Evolutionary conservation across 2,113 vertebrate genomes (phyloP).

Genomic region (Polypterus bichir): DNA sequence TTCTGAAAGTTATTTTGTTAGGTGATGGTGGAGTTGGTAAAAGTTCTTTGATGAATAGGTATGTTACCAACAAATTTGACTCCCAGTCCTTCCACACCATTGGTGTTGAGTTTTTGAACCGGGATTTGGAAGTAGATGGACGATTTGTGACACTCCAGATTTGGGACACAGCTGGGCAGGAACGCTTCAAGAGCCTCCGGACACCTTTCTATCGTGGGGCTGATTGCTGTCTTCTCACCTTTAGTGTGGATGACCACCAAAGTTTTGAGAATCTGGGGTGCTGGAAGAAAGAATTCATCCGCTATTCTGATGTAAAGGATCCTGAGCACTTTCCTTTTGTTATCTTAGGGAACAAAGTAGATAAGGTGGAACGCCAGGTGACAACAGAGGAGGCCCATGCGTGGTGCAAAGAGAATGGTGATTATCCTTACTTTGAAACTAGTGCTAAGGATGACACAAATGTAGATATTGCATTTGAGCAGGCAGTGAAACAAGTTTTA

Average conservation of each 20-base stretch:
- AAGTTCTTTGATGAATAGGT: constrained; percentile 94
- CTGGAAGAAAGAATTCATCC: constrained; percentile 95
- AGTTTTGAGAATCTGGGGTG: constrained; percentile 87
- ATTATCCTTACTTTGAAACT: constrained; percentile 90
- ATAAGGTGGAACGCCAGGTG: constrained; percentile 71
- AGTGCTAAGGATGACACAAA: constrained; percentile 96
- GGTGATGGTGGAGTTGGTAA: constrained; percentile 94
- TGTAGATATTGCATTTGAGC: constrained; percentile 84
- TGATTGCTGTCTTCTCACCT: constrained; percentile 94
- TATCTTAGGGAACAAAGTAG: constrained; percentile 90
- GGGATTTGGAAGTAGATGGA: constrained; percentile 87
- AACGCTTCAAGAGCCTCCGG: constrained; percentile 89
- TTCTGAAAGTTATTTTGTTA: constrained; percentile 89
- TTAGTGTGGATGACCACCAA: constrained; percentile 83
- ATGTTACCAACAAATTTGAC: constrained; percentile 92
- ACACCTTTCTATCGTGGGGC: constrained; percentile 92
- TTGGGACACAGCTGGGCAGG: constrained; percentile 94
- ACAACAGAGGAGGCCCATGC: constrained; percentile 71
- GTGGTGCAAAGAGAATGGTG: constrained; percentile 83
- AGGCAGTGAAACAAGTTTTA: constrained; percentile 80
- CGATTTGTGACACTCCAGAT: constrained; percentile 91
- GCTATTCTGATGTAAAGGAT: constrained; percentile 82
- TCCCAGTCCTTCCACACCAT: constrained; percentile 95
- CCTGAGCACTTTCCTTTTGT: constrained; percentile 87
- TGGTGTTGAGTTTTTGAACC: constrained; percentile 91